Conservation (phyloP, 2,888 invertebrate species). For the Norana najaformis region DNA sequence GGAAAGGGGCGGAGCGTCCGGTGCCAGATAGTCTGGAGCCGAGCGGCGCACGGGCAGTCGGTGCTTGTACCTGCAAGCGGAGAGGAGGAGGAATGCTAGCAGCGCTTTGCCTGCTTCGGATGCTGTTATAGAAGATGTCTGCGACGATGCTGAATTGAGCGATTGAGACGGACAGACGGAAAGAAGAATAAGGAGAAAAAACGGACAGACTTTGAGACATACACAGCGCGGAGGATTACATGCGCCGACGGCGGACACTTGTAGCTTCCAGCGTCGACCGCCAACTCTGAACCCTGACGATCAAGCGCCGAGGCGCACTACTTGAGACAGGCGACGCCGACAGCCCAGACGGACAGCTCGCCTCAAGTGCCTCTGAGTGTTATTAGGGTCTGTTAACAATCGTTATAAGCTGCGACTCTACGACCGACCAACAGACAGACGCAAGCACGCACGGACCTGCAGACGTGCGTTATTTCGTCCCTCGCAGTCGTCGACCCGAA, state of each 20-base stretch:
- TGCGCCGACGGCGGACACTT: not conserved
- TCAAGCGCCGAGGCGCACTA: not conserved
- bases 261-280: not conserved
- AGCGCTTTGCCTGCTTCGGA: not conserved
- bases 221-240: not conserved
- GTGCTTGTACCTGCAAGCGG: conserved; percentile 20
- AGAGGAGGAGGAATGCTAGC: not conserved
- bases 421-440: conserved; percentile 10
- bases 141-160: not conserved
- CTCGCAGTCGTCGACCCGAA: not conserved
- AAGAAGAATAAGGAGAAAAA: not conserved
- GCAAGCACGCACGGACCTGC: not conserved
- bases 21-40: conserved; percentile 24
- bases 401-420: conserved; percentile 22
- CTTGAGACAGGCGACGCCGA: conserved; percentile 22
- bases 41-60: conserved; percentile 7
- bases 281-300: not conserved
- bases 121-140: not conserved
- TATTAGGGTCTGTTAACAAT: conserved; percentile 24
- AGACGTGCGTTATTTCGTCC: not conserved
- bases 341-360: conserved; percentile 2
- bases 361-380: conserved; percentile 7
- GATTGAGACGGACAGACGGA: not conserved
- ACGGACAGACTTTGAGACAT: not conserved
- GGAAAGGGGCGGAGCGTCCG: not conserved